Evolutionary conservation across 2,888 invertebrate species (phyloP), one percentile per base, ranked within the genome.

Genomic region (Asteroscopus sphinx): DNA sequence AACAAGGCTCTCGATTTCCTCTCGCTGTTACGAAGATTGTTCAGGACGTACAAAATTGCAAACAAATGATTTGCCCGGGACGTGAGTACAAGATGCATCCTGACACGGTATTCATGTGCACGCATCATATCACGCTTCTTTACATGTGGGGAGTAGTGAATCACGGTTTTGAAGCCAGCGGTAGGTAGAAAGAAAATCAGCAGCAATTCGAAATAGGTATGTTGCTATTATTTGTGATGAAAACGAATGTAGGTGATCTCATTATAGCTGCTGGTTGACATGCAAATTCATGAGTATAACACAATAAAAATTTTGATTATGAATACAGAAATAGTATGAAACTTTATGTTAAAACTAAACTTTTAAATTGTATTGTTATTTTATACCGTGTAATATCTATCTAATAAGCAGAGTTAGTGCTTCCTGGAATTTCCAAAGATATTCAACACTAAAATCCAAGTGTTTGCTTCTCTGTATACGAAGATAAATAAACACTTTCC

Each of bases 21-120:
- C 58, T 57, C 21, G 37, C 39, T 35, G 53, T 59, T 55, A 59
- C 53, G 8, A 15, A 60, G 68, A 68, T 62, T 62, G 56, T 54
- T 59, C 49, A 62, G 61, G 59, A 68, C 53, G 56, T 63, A 57
- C 46, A 62, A 73, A 72, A 76, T 76, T 68, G 52, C 64, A 41
- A 61, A 62, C 64, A 64, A 68, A 68, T 47, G 56, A 57, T 71
- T 57, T 64, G 61, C 46, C 49, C 58, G 52, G 46, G 52, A 57
- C 52, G 39, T 46, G 56, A 57, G 72, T 62, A 35, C 42, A 37
- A 45, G 54, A 71, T 71, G 45, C 52, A 55, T 49, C 36, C 57
- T 40, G 44, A 47, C 51, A 37, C 15, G 47, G 73, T 35, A 51
- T 55, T 67, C 73, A 55, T 41, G 37, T 52, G 55, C 73, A 67